Evolutionary conservation across 2,113 vertebrate species (phyloP), one percentile per base, ranked within the genome.

Genomic region (Calidris pugnax): DNA sequence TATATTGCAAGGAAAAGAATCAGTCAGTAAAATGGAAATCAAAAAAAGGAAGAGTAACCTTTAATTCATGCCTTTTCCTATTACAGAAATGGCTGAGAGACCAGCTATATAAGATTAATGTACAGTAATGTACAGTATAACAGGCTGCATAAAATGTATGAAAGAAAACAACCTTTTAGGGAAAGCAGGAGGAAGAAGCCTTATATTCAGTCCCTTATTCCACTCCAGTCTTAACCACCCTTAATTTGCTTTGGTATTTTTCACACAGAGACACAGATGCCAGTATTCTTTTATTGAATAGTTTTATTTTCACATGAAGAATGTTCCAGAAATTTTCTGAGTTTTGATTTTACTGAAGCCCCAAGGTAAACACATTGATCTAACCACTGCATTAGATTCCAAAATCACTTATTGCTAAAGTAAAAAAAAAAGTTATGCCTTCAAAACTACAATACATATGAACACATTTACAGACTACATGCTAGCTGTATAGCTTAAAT

Each of bases 111-210:
- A 50, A 85, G 51, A 97, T 87, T 93, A 94, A 94, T 35, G 43
- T 86, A 96, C 89, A 96, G 45, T 93, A 94, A 94, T 35, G 43
- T 86, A 96, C 89, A 96, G 45, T 50, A 87, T 69, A 95, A 97
- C 37, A 95, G 76, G 72, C 79, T 91, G 89, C 75, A 92, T 53
- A 82, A 95, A 95, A 90, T 33, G 53, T 83, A 84, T 75, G 78
- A 33, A 73, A 80, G 24, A 41, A 92, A 69, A 47, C 10, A 86
- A 91, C 2, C 3, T 10, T 26, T 22, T 30, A 16, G 4, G 1
- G 26, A 86, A 6, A 72, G 17, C 21, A 56, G 8, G 9, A 81
- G 9, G 4, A 91, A 83, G 33, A 83, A 91, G 28, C 45, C 20
- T 63, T 83, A 89, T 60, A 90, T 89, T 86, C 71, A 62, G 28